Conservation (phyloP, 1,140 invertebrate genomes). For the Eulimnadia texana region DNA sequence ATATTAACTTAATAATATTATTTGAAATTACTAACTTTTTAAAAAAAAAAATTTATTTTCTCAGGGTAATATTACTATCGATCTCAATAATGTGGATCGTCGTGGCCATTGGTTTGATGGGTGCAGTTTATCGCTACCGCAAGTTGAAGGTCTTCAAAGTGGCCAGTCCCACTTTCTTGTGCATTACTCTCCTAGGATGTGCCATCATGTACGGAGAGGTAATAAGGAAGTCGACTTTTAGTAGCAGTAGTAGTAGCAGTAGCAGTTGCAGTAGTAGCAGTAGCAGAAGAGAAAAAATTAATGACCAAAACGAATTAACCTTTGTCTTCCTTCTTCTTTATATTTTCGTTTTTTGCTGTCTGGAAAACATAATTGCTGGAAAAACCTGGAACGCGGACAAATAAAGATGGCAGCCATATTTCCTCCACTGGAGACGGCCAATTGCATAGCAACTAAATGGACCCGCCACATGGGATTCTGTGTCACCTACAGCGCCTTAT, state of each 20-base stretch:
- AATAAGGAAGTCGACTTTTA: slow-evolving; percentile 19
- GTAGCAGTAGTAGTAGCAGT: too few relatives aligned
- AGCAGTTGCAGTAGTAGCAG: too few relatives aligned
- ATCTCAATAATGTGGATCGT: slow-evolving; percentile 66
- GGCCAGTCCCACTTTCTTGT: slow-evolving; percentile 75
- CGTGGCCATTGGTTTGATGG: slow-evolving; percentile 52
- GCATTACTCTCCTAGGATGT: slow-evolving; percentile 70
- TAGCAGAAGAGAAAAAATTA: too few relatives aligned
- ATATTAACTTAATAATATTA: too few relatives aligned
- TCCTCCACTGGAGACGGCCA: slow-evolving; percentile 58
- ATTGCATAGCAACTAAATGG: slow-evolving; percentile 81
- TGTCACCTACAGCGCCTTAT: slow-evolving; percentile 72
- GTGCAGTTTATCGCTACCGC: slow-evolving; percentile 62
- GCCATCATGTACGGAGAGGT: slow-evolving; percentile 83
- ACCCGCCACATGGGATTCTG: slow-evolving; percentile 79
- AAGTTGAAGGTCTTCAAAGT: slow-evolving; percentile 76
- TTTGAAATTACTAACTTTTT: too few relatives aligned
- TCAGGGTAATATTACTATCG: slow-evolving; percentile 59
- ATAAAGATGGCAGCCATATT: slow-evolving; percentile 78
- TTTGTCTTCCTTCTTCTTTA: background rate
- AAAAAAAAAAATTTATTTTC: too few relatives aligned
- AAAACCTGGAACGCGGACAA: background rate
- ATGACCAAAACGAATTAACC: background rate
- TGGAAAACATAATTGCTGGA: background rate
- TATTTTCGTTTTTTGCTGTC: background rate